Evolutionary conservation across 2,113 vertebrate genomes (phyloP).

Genomic region (Atlantisia rogersi): DNA sequence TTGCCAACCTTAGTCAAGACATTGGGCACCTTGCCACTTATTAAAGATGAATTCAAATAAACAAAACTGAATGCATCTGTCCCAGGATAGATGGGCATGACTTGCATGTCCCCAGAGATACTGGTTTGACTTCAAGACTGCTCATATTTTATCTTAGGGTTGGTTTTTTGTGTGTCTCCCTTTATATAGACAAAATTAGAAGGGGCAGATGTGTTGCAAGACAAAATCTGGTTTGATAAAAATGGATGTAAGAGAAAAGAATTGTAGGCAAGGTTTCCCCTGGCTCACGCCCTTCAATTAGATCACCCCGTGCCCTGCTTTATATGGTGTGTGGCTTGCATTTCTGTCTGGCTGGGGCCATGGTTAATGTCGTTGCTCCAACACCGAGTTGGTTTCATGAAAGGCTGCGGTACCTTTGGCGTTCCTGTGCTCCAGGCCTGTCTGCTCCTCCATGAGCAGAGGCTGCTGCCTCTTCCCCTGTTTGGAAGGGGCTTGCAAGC

Average conservation of each 20-base stretch:
- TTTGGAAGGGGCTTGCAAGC: background rate
- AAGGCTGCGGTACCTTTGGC: background rate
- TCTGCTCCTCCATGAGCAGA: background rate
- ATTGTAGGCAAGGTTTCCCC: background rate
- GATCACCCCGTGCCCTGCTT: background rate
- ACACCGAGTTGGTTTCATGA: background rate
- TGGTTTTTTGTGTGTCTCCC: background rate
- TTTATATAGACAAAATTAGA: background rate
- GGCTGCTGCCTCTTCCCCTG: background rate
- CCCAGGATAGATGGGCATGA: background rate
- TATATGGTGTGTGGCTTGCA: background rate
- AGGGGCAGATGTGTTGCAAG: background rate
- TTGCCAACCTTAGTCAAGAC: background rate
- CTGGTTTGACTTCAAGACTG: background rate
- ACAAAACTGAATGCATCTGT: background rate
- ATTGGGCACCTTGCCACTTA: background rate
- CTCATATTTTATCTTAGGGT: background rate
- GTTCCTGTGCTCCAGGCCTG: accelerated
- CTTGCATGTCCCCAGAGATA: background rate
- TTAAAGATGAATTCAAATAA: background rate
- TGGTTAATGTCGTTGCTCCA: background rate
- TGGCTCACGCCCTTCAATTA: background rate
- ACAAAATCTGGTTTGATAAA: background rate
- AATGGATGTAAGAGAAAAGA: background rate
- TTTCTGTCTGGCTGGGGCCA: background rate